Percentiles rank a stretch among this genome's conserved stretches.
Evolutionary conservation across 1,140 invertebrate species (phyloP).

Genomic region (Panonychus citri): DNA sequence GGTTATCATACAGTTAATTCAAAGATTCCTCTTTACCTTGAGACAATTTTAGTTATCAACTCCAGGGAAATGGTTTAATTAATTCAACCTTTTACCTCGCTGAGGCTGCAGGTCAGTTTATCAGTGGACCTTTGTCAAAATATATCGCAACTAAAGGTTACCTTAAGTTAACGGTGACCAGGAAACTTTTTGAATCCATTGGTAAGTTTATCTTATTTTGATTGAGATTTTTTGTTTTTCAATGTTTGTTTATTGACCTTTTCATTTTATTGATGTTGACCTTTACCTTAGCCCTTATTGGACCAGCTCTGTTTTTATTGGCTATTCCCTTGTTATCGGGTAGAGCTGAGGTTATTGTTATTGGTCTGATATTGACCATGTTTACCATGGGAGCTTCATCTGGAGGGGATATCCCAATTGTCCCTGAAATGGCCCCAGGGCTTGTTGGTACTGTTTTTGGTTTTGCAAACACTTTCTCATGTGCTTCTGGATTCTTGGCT

Average conservation of each 20-base stretch:
- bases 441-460: conserved; percentile 4
- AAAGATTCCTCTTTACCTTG: too few species aligned
- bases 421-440: conserved; percentile 5
- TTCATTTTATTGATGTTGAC: too few species aligned
- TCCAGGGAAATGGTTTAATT: too few species aligned
- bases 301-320: background rate
- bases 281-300: background rate
- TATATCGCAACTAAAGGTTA: too few species aligned
- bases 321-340: background rate
- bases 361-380: conserved; percentile 1
- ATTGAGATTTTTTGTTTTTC: background rate
- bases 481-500: background rate
- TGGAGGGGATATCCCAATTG: conserved; percentile 14
- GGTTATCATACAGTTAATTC: too few species aligned
- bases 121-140: too few species aligned
- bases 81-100: too few species aligned
- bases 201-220: too few species aligned
- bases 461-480: conserved; percentile 1
- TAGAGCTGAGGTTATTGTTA: background rate
- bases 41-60: too few species aligned
- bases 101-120: too few species aligned
- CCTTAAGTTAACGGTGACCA: too few species aligned
- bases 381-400: conserved; percentile 10
- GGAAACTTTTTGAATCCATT: too few species aligned
- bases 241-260: background rate